Percentiles rank a stretch among this genome's conserved stretches.
Evolutionary conservation across 2,113 vertebrate genomes (phyloP).

Genomic region (Ctenodactylus gundi): DNA sequence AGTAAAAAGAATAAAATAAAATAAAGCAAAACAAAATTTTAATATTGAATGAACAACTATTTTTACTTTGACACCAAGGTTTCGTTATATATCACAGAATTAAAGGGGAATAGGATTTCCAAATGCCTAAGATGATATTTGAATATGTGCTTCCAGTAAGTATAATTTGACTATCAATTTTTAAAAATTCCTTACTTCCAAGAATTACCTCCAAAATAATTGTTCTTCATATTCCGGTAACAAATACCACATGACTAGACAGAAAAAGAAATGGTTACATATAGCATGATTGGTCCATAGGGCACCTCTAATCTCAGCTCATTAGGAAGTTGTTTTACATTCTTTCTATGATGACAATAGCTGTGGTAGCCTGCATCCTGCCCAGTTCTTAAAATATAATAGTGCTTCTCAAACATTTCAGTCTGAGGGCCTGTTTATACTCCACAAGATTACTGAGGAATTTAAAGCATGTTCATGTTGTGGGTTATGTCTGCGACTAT

Average conservation of each 20-base stretch:
- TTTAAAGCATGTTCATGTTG: conserved; percentile 24
- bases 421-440: background rate
- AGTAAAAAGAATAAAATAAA: no score
- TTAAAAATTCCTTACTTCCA: background rate
- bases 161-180: background rate
- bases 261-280: background rate
- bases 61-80: background rate
- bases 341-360: no score
- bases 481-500: background rate
- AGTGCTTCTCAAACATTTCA: background rate
- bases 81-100: background rate
- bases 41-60: background rate
- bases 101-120: background rate
- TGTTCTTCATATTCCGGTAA: background rate
- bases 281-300: background rate
- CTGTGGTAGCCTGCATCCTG: background rate
- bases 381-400: conserved; percentile 31
- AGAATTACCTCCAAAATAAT: background rate
- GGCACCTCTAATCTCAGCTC: background rate
- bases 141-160: background rate
- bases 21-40: no score
- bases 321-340: background rate
- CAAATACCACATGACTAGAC: background rate
- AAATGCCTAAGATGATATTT: background rate
- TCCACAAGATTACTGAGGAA: background rate